Evolutionary conservation across 2,797 vertebrate genomes (phyloP), one percentile per base, ranked within the genome.

Genomic region (Anableps anableps): DNA sequence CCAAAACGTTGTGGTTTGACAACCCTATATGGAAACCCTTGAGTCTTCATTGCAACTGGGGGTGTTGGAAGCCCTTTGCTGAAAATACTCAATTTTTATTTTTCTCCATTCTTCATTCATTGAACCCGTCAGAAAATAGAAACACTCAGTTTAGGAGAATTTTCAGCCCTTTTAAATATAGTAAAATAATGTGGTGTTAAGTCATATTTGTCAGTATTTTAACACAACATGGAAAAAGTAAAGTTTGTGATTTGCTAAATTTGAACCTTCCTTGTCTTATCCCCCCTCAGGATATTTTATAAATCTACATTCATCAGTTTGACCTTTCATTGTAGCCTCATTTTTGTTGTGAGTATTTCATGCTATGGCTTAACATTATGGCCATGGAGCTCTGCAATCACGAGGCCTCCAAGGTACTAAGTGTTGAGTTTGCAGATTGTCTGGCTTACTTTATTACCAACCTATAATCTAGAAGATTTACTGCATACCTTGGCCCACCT

Each of bases 381-480:
- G 88, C 83, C 80, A 48, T 85, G 48, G 85, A 83, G 82, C 88
- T 83, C 85, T 90, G 85, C 86, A 84, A 92, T 88, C 86, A 84
- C 26, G 60, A 80, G 82, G 79, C 83, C 89, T 84, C 79, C 79
- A 81, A 86, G 72, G 77, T 62, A 80, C 81, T 80, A 86, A 92
- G 88, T 89, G 86, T 91, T 91, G 91, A 92, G 88, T 83, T 92
- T 92, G 91, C 85, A 91, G 89, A 94, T 93, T 92, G 91, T 94
- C 95, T 94, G 92, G 72, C 88, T 94, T 93, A 79, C 80, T 29
- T 21, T 84, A 84, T 84, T 81, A 87, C 82, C 80, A 94, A 92
- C 89, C 95, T 95, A 89, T 95, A 95, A 95, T 96, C 90, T 92
- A 71, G 23, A 58, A 90, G 93, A 96, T 95, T 95, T 95, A 85